A percentile compares a stretch with the other conserved stretches of the same genome.
Conservation (phyloP, 2,113 vertebrate genomes). For the Lagopus leucura region DNA sequence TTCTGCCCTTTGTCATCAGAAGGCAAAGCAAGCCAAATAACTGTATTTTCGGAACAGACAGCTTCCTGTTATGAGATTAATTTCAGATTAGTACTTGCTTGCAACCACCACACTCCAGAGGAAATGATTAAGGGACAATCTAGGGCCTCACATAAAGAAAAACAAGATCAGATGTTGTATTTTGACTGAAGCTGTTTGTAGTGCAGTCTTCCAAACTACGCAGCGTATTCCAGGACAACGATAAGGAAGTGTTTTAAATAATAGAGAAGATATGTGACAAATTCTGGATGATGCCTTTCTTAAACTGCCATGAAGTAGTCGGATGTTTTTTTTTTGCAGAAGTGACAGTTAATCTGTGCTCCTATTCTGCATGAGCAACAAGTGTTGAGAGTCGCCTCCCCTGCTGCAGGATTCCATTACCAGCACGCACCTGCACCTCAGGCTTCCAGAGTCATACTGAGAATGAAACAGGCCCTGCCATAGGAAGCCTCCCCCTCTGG, state of each 20-base stretch:
- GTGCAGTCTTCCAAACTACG: background rate
- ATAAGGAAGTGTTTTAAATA: background rate
- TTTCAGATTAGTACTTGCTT: slow-evolving; percentile 55
- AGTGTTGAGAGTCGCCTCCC: background rate
- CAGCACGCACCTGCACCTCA: background rate
- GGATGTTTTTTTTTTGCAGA: background rate
- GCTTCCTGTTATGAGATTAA: slow-evolving; percentile 58
- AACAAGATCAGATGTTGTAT: background rate
- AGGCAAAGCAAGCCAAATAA: slow-evolving; percentile 36
- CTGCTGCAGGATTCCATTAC: background rate
- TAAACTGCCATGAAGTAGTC: background rate
- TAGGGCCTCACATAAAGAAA: background rate
- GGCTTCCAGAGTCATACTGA: background rate
- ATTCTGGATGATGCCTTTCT: background rate
- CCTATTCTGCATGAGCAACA: background rate
- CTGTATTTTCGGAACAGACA: background rate
- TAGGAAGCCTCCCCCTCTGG: background rate
- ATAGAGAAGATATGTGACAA: background rate
- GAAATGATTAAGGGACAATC: slow-evolving; percentile 40
- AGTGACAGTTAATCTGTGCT: background rate
- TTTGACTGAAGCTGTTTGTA: slow-evolving; percentile 13
- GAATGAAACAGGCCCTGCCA: slow-evolving; percentile 2
- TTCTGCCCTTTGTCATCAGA: slow-evolving; percentile 41
- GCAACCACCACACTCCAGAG: slow-evolving; percentile 54
- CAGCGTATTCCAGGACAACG: background rate